Conservation (phyloP, 2,888 invertebrate genomes). For the Pristionchus arcanus region DNA sequence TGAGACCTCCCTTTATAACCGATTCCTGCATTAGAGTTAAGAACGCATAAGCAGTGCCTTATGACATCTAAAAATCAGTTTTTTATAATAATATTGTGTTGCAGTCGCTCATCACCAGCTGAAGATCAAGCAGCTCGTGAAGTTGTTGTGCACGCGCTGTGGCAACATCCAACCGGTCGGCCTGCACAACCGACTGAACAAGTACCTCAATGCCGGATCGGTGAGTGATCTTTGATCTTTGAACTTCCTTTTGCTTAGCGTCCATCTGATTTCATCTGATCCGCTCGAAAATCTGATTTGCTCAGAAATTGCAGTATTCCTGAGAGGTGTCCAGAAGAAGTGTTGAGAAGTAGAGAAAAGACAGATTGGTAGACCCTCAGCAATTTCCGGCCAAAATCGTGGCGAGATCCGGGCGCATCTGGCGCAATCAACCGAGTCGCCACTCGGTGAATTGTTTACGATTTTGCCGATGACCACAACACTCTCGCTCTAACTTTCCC, state of each 20-base stretch:
- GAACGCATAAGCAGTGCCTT: too few relatives aligned
- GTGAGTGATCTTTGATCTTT: constrained; percentile 17
- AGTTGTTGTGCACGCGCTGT: constrained; percentile 79
- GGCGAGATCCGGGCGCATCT: not conserved
- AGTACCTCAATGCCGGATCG: constrained; percentile 62
- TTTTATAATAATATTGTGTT: not conserved
- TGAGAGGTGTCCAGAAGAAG: not conserved
- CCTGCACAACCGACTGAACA: constrained; percentile 62
- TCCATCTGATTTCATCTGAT: not conserved
- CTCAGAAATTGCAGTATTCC: too few relatives aligned
- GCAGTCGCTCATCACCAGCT: constrained; percentile 62
- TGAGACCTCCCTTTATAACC: too few relatives aligned
- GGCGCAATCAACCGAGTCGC: not conserved
- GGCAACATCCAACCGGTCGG: constrained; percentile 72
- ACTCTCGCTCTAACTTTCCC: not conserved
- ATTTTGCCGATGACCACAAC: not conserved
- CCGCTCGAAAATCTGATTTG: too few relatives aligned
- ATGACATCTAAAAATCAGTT: too few relatives aligned
- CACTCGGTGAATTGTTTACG: not conserved
- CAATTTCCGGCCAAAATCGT: not conserved
- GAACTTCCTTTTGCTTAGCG: too few relatives aligned
- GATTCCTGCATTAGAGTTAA: too few relatives aligned
- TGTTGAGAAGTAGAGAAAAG: not conserved
- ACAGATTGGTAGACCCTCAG: not conserved
- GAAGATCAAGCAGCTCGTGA: constrained; percentile 75